Conservation (phyloP, 2,113 vertebrate genomes). For the Oxyruncus cristatus region DNA sequence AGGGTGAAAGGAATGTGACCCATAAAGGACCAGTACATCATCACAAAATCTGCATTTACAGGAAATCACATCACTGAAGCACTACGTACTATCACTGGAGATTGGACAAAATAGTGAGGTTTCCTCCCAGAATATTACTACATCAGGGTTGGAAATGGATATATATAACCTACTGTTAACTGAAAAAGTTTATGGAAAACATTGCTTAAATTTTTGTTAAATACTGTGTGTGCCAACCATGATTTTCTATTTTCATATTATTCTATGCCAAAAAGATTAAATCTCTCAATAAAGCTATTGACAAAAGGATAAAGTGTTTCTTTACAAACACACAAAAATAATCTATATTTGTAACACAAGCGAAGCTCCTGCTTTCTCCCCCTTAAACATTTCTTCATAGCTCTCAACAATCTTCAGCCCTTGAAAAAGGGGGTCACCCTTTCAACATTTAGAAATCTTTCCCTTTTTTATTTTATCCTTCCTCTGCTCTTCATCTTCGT, state of each 20-base stretch:
- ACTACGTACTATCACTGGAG: neutral
- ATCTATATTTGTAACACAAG: fast-evolving
- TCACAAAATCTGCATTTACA: neutral
- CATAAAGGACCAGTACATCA: neutral
- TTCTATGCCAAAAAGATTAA: neutral
- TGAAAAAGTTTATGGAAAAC: neutral
- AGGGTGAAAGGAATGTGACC: neutral
- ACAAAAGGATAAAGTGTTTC: neutral
- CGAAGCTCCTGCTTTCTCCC: neutral
- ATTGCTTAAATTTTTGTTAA: neutral
- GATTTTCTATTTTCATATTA: neutral
- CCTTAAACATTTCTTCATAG: neutral
- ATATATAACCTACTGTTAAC: neutral
- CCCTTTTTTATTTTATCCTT: neutral
- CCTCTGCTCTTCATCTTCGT: neutral
- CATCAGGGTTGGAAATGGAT: neutral
- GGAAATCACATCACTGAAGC: neutral
- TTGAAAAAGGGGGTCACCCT: neutral
- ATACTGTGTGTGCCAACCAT: neutral
- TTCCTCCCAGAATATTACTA: neutral
- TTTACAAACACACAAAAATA: neutral
- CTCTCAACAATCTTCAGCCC: neutral
- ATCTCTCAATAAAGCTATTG: neutral
- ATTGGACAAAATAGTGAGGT: fast-evolving
- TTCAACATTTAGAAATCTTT: neutral